Evolutionary conservation across 1,140 invertebrate species (phyloP).

Genomic region (Triops cancriformis): DNA sequence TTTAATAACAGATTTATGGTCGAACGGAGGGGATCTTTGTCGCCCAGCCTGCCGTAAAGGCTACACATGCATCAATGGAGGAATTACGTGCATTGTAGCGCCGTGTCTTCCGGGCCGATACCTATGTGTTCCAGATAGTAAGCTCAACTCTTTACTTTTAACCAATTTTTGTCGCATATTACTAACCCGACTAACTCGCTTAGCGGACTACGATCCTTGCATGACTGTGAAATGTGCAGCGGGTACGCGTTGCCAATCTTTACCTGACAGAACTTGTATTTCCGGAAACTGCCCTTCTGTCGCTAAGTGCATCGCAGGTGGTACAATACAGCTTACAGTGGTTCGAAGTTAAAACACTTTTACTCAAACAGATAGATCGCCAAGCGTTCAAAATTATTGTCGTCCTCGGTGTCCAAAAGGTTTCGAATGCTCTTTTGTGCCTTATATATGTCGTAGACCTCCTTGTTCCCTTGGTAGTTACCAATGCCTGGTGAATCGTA

Average conservation of each 20-base stretch:
- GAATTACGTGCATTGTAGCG: neutral
- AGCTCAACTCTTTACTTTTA: too few species aligned
- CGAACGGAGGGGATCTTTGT: neutral
- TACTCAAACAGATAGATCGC: too few species aligned
- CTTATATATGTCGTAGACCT: too few species aligned
- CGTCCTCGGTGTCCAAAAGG: too few species aligned
- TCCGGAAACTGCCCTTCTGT: neutral
- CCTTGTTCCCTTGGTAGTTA: neutral
- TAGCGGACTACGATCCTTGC: slow-evolving; percentile 1
- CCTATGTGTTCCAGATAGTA: too few species aligned
- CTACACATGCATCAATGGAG: neutral
- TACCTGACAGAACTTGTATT: neutral
- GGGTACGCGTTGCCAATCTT: neutral
- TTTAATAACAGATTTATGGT: neutral
- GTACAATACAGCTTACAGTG: neutral
- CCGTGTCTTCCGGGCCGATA: neutral
- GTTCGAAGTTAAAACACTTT: too few species aligned
- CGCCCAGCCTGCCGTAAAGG: neutral
- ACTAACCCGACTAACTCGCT: neutral
- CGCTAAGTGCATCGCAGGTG: neutral
- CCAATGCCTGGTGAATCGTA: neutral
- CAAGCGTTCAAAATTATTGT: too few species aligned
- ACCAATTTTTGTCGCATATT: too few species aligned
- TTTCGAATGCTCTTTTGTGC: too few species aligned
- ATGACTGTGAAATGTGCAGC: neutral